Conservation (phyloP, 2,797 vertebrate species). For the Crenichthys baileyi region DNA sequence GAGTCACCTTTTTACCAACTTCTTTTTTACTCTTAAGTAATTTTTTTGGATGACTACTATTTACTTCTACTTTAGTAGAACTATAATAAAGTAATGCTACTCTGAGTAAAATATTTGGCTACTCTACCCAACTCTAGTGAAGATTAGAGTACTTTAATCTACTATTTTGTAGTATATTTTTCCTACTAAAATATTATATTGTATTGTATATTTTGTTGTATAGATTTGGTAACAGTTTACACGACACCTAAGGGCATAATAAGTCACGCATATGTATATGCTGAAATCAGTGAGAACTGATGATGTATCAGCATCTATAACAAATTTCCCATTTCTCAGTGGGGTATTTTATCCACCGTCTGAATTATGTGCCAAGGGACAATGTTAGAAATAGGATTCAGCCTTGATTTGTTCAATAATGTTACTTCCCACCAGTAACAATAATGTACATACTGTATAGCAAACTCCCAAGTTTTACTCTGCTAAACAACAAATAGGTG, state of each 20-base stretch:
- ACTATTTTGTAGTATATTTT: neutral
- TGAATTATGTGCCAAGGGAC: neutral
- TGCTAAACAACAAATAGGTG: constrained; percentile 44
- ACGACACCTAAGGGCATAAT: neutral
- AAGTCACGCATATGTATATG: neutral
- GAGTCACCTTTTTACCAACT: neutral
- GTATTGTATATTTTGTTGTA: neutral
- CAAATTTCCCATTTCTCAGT: neutral
- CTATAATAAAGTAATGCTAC: neutral
- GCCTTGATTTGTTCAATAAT: neutral
- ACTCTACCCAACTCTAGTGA: neutral
- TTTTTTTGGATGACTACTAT: neutral
- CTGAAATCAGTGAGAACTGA: neutral
- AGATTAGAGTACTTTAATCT: neutral
- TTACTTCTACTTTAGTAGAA: neutral
- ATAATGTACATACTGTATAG: too few species aligned
- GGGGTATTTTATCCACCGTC: neutral
- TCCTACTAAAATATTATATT: neutral
- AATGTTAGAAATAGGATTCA: neutral
- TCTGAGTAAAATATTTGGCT: neutral
- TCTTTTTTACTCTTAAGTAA: neutral
- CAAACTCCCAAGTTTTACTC: neutral
- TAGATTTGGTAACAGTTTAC: neutral
- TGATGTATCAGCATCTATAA: neutral
- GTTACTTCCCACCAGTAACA: neutral